Base-by-base conservation (phyloP, 2,113 vertebrate species). In the Garra rufa region DNA sequence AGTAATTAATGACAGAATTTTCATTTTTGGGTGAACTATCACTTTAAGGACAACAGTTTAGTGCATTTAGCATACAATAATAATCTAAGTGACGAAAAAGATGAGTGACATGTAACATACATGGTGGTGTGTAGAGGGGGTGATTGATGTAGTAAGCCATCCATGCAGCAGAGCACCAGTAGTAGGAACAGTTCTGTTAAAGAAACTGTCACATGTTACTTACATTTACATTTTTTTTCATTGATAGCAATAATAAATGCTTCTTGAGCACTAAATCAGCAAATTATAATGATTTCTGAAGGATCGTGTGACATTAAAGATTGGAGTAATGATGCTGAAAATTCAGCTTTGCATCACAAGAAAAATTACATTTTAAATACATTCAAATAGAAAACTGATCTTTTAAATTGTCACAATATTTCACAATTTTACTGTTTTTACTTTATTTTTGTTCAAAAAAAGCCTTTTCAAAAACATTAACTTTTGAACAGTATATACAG, bases 121-220 rank as follows among this genome's bases (percentile, higher is more conserved):
- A 92, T 14, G 97, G 96, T 0, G 96, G 92, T 0, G 97, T 98
- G 90, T 98, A 98, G 85, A 98, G 96, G 1, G 97, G 97, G 90
- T 98, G 97, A 92, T 98, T 98, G 89, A 98, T 97, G 92, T 98
- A 97, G 84, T 98, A 98, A 4, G 97, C 97, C 96, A 98, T 97
- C 97, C 97, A 98, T 0, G 97, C 97, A 0, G 97, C 96, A 24
- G 96, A 92, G 78, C 94, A 96, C 97, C 97, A 98, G 89, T 98
- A 97, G 92, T 96, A 98, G 80, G 95, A 95, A 89, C 97, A 97
- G 87, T 97, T 98, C 97, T 98, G 92, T 71, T 90, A 89, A 69
- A 69, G 9, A 69, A 69, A 34, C 3, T 2, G 0, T 21, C 21
- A 21, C 9, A 11, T 11, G 65, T n/a, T n/a, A n/a, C n/a, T n/a